phyloP scores from a whole-genome alignment of 2,888 invertebrate species.

The Sturmia bella region DNA sequence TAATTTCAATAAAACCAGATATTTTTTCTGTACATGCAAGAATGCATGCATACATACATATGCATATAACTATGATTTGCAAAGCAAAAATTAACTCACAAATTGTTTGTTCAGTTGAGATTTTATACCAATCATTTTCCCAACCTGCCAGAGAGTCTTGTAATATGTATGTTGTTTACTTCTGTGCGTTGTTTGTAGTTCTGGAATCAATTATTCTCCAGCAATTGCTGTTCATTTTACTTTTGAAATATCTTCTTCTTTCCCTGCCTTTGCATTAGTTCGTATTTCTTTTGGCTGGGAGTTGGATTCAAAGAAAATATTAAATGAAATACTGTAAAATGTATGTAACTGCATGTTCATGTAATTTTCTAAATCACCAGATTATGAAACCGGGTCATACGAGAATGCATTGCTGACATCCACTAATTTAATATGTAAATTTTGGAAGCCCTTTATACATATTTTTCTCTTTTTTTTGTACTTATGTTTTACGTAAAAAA shows the following conservation, averaged over 20 bases:
- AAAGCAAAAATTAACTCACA: background rate
- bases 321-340: slow-evolving; percentile 1
- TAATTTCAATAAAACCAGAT: background rate
- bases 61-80: background rate
- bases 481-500: slow-evolving; percentile 55
- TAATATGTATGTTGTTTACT: slow-evolving; percentile 2
- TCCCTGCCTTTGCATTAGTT: background rate
- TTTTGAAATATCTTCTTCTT: background rate
- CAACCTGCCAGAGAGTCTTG: background rate
- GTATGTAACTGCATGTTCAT: slow-evolving; percentile 1
- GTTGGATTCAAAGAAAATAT: slow-evolving; percentile 11
- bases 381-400: slow-evolving; percentile 62
- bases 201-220: slow-evolving; percentile 48
- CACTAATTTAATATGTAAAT: slow-evolving; percentile 68
- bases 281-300: background rate
- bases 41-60: background rate
- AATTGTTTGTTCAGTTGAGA: background rate
- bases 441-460: slow-evolving; percentile 13
- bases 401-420: slow-evolving; percentile 50
- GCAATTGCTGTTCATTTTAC: slow-evolving; percentile 20
- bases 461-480: slow-evolving; percentile 19
- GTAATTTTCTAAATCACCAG: slow-evolving; percentile 60
- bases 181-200: background rate
- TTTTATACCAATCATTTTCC: background rate
- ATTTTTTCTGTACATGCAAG: background rate